These are phyloP conservation scores for Herpailurus yagouaroundi DNA, from an alignment of 2,113 vertebrate genomes.

Conservation along the genomic window DNA sequence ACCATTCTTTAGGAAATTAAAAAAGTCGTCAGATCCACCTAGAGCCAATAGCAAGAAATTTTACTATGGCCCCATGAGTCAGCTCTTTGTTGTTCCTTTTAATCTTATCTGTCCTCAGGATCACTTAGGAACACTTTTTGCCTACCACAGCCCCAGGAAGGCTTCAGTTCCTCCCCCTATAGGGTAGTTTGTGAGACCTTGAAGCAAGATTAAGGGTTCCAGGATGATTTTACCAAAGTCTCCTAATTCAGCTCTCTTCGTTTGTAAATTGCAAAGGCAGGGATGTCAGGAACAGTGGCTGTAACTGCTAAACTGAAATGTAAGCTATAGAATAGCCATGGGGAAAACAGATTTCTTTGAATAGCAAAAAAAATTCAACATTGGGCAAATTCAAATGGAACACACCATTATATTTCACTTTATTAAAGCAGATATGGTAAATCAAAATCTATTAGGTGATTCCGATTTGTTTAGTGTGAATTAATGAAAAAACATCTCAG, in stretches of 20 bases:
- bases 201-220: background rate
- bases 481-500: constrained; percentile 25
- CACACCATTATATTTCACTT: background rate
- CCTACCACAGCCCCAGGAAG: background rate
- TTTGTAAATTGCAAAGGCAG: constrained; percentile 14
- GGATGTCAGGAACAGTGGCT: background rate
- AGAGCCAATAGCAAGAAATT: constrained; percentile 45
- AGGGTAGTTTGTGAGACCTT: background rate
- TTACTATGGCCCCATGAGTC: background rate
- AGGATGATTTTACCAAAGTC: background rate
- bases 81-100: background rate
- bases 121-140: background rate
- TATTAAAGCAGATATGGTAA: background rate
- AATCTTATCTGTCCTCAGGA: background rate
- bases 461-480: background rate
- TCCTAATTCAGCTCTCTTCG: background rate
- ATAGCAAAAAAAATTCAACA: constrained; percentile 41
- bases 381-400: constrained; percentile 19
- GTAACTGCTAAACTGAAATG: constrained; percentile 20
- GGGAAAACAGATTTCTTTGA: constrained; percentile 40
- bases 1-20: constrained; percentile 54
- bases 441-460: background rate
- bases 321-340: constrained; percentile 1
- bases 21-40: constrained; percentile 29
- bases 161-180: background rate